These are phyloP conservation scores for Cyprinodon diabolis DNA, from an alignment of 2,797 vertebrate species.

Conservation along the genomic window DNA sequence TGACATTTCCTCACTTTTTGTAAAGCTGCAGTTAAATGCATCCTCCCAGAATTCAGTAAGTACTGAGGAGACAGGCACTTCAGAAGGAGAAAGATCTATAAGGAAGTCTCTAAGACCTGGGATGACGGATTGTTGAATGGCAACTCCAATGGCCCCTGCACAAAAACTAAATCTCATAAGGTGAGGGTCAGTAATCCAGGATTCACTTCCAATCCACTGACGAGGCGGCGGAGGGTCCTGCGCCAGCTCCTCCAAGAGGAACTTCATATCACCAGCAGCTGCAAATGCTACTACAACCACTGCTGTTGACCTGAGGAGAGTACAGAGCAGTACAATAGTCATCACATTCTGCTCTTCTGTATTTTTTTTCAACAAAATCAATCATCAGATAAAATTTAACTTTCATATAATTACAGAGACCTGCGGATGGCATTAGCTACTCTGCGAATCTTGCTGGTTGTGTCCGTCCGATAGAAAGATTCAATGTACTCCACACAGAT, in stretches of 20 bases:
- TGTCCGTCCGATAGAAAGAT: conserved; percentile 48
- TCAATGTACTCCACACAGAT: conserved; percentile 76
- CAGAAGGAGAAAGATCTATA: conserved; percentile 49
- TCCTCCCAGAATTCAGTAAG: conserved; percentile 76
- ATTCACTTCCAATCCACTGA: conserved; percentile 76
- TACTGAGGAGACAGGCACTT: conserved; percentile 47
- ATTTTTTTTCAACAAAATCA: neutral
- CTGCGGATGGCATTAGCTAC: conserved; percentile 71
- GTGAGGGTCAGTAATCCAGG: conserved; percentile 68
- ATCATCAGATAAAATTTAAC: neutral
- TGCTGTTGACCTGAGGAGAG: conserved; percentile 67
- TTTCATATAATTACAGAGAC: conserved; percentile 12
- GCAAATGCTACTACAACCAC: conserved; percentile 71
- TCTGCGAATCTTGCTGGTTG: conserved; percentile 55
- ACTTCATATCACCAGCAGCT: conserved; percentile 58
- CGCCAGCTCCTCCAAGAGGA: conserved; percentile 66
- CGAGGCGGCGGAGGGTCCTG: conserved; percentile 49
- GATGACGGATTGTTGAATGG: conserved; percentile 67
- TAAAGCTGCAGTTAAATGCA: conserved; percentile 69
- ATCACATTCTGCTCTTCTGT: neutral
- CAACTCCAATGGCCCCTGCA: conserved; percentile 72
- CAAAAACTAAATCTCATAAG: conserved; percentile 55
- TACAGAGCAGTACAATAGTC: neutral
- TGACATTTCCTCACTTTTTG: conserved; percentile 38
- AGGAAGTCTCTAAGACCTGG: conserved; percentile 72